Evolutionary conservation across 1,140 invertebrate genomes (phyloP), one percentile per base, ranked within the genome.

Genomic region (Drosophila ficusphila): DNA sequence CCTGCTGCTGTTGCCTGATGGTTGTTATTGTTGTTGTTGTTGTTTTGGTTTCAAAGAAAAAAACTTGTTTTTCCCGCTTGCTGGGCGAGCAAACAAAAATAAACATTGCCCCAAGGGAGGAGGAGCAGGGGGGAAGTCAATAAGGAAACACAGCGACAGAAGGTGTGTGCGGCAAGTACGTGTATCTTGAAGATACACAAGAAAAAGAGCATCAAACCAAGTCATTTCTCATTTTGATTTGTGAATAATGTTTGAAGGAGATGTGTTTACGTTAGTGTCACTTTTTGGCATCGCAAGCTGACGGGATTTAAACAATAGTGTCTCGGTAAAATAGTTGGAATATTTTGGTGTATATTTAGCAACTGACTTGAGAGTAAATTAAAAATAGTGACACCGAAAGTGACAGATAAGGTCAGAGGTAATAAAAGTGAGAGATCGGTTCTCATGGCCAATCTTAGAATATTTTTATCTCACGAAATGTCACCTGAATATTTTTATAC

Each of bases 41-140:
- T 76, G 36, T 64, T 65, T 74, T 56, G 67, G 12, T 72, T 75
- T 68, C 48, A 58, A 67, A 68, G 53, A 34, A 31, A 49, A 67
- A 85, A 88, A 88, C 83, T 89, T 76, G 82, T 88, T 88, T 88
- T 88, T 68, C 83, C 78, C 83, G 78, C 81, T 86, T 79, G 71
- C 58, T 61, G 62, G 69, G 62, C 64, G 29, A 53, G 57, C 64
- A 81, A 88, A 88, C 83, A 82, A 88, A 88, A 88, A 88, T 89
- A 88, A 88, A 88, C 81, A 86, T 86, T 86, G 82, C 68, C 71
- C 77, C 56, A 44, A 64, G 68, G 58, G 46, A 27, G 42, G 46
- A 39, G 53, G 39, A 29, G 11, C n/a, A 42, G 39, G 25, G 46
- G 33, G 52, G 56, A 65, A 79, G 74, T 75, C 69, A 81, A 81